These are phyloP conservation scores for Xiphorhynchus elegans DNA, from an alignment of 2,113 vertebrate species.

Conservation along the genomic window DNA sequence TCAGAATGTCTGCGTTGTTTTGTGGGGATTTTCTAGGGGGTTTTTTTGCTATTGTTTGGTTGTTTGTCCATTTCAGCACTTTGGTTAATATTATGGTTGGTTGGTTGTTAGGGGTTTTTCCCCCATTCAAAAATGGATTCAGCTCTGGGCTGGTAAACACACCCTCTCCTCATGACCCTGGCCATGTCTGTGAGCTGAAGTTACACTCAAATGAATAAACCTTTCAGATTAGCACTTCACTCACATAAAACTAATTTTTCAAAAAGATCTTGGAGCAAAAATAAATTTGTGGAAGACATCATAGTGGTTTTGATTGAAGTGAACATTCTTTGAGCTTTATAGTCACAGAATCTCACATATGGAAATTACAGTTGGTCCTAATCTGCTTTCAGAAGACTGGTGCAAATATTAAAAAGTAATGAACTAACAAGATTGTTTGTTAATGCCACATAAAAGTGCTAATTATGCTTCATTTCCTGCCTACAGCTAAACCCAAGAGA, in stretches of 20 bases:
- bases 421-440: slow-evolving; percentile 80
- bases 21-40: not conserved
- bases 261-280: not conserved
- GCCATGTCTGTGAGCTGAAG: not conserved
- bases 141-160: not conserved
- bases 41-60: not conserved
- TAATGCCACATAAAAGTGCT: slow-evolving; percentile 77
- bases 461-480: slow-evolving; percentile 77
- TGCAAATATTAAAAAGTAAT: slow-evolving; percentile 81
- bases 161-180: not conserved
- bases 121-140: not conserved
- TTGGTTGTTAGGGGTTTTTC: not conserved
- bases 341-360: slow-evolving; percentile 64
- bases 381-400: slow-evolving; percentile 72
- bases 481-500: slow-evolving; percentile 69
- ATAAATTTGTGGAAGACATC: slow-evolving; percentile 44
- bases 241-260: slow-evolving; percentile 39
- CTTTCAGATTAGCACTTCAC: slow-evolving; percentile 15
- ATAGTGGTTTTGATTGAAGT: slow-evolving; percentile 67
- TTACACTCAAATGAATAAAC: not conserved
- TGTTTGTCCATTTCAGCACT: not conserved
- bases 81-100: too few species aligned
- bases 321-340: slow-evolving; percentile 69
- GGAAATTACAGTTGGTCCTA: slow-evolving; percentile 74
- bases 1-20: not conserved